phyloP scores from a whole-genome alignment of 2,888 invertebrate genomes.

The Biston betularia region DNA sequence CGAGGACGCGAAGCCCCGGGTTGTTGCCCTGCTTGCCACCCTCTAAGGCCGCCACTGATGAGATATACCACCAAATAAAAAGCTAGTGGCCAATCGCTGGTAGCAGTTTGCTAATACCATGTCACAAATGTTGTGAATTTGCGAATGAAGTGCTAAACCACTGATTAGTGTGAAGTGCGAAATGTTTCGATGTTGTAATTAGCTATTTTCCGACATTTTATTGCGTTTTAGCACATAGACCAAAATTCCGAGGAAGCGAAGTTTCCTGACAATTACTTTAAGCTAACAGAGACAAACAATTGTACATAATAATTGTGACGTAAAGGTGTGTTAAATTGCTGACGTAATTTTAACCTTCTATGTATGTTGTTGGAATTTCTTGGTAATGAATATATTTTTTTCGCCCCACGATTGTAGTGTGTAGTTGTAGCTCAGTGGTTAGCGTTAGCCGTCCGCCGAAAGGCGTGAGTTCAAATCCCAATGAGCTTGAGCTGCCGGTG shows the following conservation, averaged over 20 bases:
- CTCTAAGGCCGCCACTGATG: too few relatives aligned
- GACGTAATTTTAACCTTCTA: conserved; percentile 5
- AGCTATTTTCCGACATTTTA: background rate
- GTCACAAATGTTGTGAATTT: background rate
- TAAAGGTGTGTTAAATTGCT: conserved; percentile 12
- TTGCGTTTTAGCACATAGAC: conserved; percentile 7
- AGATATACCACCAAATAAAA: too few relatives aligned
- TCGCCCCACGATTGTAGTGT: too few relatives aligned
- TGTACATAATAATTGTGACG: conserved; percentile 10
- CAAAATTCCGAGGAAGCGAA: conserved; percentile 5
- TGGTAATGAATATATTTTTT: background rate
- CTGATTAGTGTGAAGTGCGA: background rate
- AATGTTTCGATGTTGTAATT: background rate
- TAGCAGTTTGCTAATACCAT: too few relatives aligned
- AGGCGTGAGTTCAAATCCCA: too few relatives aligned
- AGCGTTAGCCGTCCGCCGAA: too few relatives aligned
- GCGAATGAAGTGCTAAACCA: background rate
- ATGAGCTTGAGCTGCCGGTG: too few relatives aligned
- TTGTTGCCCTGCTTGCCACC: too few relatives aligned
- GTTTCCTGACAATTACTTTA: conserved; percentile 19
- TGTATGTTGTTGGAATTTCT: background rate
- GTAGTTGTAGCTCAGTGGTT: too few relatives aligned
- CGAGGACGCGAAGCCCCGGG: too few relatives aligned
- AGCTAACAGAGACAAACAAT: conserved; percentile 1
- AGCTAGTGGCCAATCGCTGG: too few relatives aligned